phyloP scores from a whole-genome alignment of 2,888 invertebrate species.

The Polia nebulosa region DNA sequence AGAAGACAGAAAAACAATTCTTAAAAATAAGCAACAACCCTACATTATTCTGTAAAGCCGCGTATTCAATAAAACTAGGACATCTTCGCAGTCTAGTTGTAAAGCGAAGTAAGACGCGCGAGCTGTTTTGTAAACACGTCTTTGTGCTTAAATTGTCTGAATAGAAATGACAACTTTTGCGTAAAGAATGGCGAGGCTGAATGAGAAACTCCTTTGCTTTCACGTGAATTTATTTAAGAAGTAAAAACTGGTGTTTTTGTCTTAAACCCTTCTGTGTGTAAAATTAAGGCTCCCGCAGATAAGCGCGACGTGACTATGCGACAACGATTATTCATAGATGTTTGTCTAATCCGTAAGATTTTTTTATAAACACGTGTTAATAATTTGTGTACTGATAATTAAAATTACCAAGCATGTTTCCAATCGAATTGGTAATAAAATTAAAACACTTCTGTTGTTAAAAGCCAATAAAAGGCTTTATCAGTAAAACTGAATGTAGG shows the following conservation, averaged over 20 bases:
- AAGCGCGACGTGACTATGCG: not conserved
- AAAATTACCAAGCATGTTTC: slow-evolving; percentile 1
- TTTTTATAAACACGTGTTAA: too few relatives aligned
- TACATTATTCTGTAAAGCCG: slow-evolving; percentile 12
- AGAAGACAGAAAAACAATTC: not conserved
- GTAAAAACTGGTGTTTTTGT: not conserved
- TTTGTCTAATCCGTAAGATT: not conserved
- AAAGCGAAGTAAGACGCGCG: slow-evolving; percentile 35
- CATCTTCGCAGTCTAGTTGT: slow-evolving; percentile 38
- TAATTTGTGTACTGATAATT: not conserved
- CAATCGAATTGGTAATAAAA: slow-evolving; percentile 22
- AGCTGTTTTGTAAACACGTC: slow-evolving; percentile 52
- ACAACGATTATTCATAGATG: not conserved
- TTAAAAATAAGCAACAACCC: not conserved
- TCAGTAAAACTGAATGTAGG: slow-evolving; percentile 12
- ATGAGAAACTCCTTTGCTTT: slow-evolving; percentile 38
- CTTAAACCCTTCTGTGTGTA: not conserved
- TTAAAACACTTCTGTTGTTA: slow-evolving; percentile 17
- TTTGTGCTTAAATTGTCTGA: slow-evolving; percentile 46
- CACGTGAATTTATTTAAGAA: not conserved
- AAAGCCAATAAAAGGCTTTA: slow-evolving; percentile 30
- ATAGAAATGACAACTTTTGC: slow-evolving; percentile 57
- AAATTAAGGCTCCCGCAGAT: not conserved
- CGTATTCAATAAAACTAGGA: slow-evolving; percentile 41
- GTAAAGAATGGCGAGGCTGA: slow-evolving; percentile 39